Percentiles rank a stretch among this genome's conserved stretches.
Conservation (phyloP, 2,888 invertebrate species). For the Temnothorax ravouxi region DNA sequence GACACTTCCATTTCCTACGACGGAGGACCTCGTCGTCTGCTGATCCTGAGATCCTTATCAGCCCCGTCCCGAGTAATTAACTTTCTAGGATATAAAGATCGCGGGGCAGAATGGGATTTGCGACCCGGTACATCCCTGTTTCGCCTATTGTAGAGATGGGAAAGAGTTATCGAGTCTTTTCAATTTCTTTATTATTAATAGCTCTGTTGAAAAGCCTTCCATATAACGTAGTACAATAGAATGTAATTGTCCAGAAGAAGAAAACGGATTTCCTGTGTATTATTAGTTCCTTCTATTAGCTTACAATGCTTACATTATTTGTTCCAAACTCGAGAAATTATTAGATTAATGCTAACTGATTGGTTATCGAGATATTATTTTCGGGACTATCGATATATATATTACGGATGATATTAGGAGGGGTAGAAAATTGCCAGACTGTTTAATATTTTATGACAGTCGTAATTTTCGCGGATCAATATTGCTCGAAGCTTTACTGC, state of each 20-base stretch:
- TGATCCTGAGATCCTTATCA: conserved; percentile 68
- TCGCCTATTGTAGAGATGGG: conserved; percentile 7
- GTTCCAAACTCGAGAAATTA: background rate
- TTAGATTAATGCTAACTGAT: background rate
- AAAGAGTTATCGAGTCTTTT: background rate
- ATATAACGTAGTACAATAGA: background rate
- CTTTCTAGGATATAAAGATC: conserved; percentile 73
- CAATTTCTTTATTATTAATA: conserved; percentile 8
- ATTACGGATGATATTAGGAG: conserved; percentile 8
- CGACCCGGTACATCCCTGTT: conserved; percentile 7
- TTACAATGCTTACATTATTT: background rate
- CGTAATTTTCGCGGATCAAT: conserved; percentile 46
- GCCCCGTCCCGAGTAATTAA: conserved; percentile 72
- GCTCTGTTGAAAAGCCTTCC: background rate
- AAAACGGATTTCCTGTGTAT: background rate
- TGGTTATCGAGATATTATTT: conserved; percentile 15
- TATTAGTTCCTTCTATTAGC: background rate
- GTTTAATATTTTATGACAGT: conserved; percentile 50
- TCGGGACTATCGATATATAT: background rate
- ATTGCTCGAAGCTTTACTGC: conserved; percentile 43
- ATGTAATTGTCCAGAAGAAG: background rate
- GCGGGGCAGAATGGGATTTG: conserved; percentile 47
- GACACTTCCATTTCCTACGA: conserved; percentile 70
- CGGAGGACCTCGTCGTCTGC: conserved; percentile 17
- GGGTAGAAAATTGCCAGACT: conserved; percentile 11